Percentiles rank a stretch among this genome's conserved stretches.
phyloP scores from a whole-genome alignment of 2,888 invertebrate species.

The Heteromurus nitidus region DNA sequence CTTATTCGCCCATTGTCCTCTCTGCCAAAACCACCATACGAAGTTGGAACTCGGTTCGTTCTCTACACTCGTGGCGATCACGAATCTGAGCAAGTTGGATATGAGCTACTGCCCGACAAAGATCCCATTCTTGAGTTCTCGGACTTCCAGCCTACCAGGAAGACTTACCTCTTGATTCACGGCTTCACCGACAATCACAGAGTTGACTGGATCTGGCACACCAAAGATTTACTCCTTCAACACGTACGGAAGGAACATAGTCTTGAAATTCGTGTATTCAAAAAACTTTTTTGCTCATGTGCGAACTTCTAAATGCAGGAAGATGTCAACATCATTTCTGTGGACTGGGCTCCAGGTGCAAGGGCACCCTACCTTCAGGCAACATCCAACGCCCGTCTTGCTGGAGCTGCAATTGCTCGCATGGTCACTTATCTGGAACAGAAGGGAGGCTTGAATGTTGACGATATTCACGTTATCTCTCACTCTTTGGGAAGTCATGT shows the following conservation, averaged over 20 bases:
- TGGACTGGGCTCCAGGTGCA: conserved; percentile 82
- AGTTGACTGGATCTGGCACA: conserved; percentile 79
- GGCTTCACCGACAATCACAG: conserved; percentile 81
- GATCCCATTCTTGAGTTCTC: conserved; percentile 77
- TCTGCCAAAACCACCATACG: conserved; percentile 74
- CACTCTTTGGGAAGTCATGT: conserved; percentile 74
- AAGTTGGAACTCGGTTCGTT: conserved; percentile 75
- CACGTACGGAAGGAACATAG: conserved; percentile 76
- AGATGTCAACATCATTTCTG: conserved; percentile 81
- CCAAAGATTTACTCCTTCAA: conserved; percentile 79
- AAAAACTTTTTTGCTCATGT: too few relatives aligned
- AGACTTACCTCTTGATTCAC: conserved; percentile 80
- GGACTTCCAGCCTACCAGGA: conserved; percentile 78
- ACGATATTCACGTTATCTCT: conserved; percentile 72
- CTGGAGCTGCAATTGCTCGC: conserved; percentile 78
- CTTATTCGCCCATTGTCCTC: conserved; percentile 75
- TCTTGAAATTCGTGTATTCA: too few relatives aligned
- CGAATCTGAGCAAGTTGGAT: conserved; percentile 39
- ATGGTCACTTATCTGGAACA: conserved; percentile 70
- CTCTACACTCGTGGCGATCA: conserved; percentile 74
- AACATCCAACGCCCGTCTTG: conserved; percentile 79
- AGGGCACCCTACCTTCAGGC: conserved; percentile 79
- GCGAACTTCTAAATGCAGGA: conserved; percentile 75
- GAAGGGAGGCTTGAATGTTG: conserved; percentile 63
- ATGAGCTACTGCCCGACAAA: conserved; percentile 70